Conservation (phyloP, 2,113 vertebrate species). For the Actinemys pallida region DNA sequence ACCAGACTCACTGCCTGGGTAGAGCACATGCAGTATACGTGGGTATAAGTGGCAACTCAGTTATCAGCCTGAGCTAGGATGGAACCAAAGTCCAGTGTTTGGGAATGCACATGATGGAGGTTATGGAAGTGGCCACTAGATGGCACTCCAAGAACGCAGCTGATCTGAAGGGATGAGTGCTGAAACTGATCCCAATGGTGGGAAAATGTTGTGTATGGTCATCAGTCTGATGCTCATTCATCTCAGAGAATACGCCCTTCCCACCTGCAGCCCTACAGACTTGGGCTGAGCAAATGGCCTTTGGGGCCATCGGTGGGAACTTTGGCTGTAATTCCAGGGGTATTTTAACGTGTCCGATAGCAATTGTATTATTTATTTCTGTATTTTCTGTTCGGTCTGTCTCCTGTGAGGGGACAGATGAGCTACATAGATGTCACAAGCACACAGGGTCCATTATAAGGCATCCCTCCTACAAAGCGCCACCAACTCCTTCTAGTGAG, state of each 20-base stretch:
- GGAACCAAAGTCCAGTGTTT: not conserved
- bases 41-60: not conserved
- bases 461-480: not conserved
- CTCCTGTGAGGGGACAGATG: rapidly evolving
- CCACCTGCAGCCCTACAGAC: not conserved
- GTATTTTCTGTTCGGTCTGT: not conserved
- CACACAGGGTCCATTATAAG: rapidly evolving
- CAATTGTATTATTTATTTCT: not conserved
- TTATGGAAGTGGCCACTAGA: not conserved
- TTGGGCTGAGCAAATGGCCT: not conserved
- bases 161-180: not conserved
- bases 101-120: rapidly evolving
- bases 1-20: rapidly evolving
- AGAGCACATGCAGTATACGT: too few relatives aligned
- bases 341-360: not conserved
- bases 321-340: rapidly evolving
- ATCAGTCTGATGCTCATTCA: not conserved
- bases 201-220: not conserved
- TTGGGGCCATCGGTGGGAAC: not conserved
- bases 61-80: not conserved
- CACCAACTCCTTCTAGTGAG: not conserved
- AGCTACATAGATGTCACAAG: not conserved
- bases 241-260: not conserved
- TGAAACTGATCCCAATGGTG: not conserved
- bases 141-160: not conserved